Base-by-base conservation (phyloP, 64 coral and sea anemone species). In the Montipora sp. region DNA sequence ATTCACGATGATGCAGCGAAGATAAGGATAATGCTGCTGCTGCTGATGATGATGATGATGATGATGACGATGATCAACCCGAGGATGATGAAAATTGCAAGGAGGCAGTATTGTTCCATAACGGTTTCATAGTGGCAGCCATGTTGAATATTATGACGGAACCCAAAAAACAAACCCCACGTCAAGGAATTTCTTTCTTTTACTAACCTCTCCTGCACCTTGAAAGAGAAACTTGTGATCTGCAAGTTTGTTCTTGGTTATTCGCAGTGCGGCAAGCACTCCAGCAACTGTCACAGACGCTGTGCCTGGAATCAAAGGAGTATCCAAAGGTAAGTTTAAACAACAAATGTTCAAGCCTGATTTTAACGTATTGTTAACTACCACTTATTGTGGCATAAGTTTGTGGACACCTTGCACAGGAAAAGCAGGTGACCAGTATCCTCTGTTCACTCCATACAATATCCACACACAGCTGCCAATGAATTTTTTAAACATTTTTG, bases 221-320 rank as follows among this genome's bases (percentile, higher is more conserved):
- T 95, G 96, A 67, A 98, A 98, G 6, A 98, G 80, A 61, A 98
- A 90, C 75, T 87, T 95, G 51, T 98, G 94, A 74, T 98, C 96
- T 92, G 87, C 88, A 48, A 98, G 90, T 12, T 88, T 95, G 59
- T 95, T 98, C 47, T 95, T 87, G n/a, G 96, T 95, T 48, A 98
- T 79, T 82, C 90, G 75, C 49, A 98, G 45, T n/a, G 93, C 92
- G 5, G 96, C 96, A 81, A 98, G 65, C 7, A 98, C 50, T 53
- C 96, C 96, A 73, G 96, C 96, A 36, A 98, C 96, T 81, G 93
- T 82, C 59, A 98, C 96, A 84, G 96, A 92, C 20, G 96, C 96
- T 73, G 96, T 98, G 21, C 96, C 96, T 98, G 66, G 58, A 59
- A 89, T 66, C 15, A 63, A 14, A 60, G 20, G 73, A 1, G 16